A percentile compares a stretch with the other conserved stretches of the same genome.
These are phyloP conservation scores for Leptinotarsa undecemlineata DNA, from an alignment of 1,140 invertebrate genomes.

Conservation along the genomic window DNA sequence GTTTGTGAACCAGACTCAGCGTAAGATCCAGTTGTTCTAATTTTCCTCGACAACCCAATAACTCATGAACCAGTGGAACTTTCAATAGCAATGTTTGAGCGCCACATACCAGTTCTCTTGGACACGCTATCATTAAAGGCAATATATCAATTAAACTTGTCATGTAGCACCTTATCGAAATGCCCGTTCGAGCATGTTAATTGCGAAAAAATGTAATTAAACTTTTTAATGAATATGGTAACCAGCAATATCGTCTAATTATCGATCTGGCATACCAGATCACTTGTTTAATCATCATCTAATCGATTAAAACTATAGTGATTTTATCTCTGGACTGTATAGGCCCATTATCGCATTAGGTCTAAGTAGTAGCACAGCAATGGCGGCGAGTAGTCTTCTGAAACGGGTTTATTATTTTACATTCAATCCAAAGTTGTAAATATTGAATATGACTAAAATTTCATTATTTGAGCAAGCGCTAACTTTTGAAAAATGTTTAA, in stretches of 20 bases:
- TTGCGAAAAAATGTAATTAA: slow-evolving; percentile 24
- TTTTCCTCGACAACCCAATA: not conserved
- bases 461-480: too few species aligned
- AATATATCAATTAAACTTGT: slow-evolving; percentile 26
- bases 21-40: not conserved
- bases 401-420: too few species aligned
- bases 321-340: slow-evolving; percentile 32
- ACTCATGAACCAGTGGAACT: slow-evolving; percentile 9
- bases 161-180: slow-evolving; percentile 21
- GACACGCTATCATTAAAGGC: slow-evolving; percentile 21
- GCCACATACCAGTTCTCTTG: slow-evolving; percentile 12
- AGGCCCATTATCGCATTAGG: slow-evolving; percentile 34
- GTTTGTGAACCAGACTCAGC: too few species aligned
- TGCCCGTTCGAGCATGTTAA: slow-evolving; percentile 2
- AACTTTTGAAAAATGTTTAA: too few species aligned
- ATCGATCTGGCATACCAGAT: slow-evolving; percentile 15
- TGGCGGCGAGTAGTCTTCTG: not conserved
- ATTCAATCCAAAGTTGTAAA: too few species aligned
- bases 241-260: slow-evolving; percentile 16
- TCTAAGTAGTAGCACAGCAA: slow-evolving; percentile 29
- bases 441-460: too few species aligned
- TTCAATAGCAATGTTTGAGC: slow-evolving; percentile 25
- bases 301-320: slow-evolving; percentile 37
- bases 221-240: slow-evolving; percentile 13
- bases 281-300: slow-evolving; percentile 32